These are phyloP conservation scores for Pinna nobilis DNA, from an alignment of 1,140 invertebrate genomes.

Conservation along the genomic window DNA sequence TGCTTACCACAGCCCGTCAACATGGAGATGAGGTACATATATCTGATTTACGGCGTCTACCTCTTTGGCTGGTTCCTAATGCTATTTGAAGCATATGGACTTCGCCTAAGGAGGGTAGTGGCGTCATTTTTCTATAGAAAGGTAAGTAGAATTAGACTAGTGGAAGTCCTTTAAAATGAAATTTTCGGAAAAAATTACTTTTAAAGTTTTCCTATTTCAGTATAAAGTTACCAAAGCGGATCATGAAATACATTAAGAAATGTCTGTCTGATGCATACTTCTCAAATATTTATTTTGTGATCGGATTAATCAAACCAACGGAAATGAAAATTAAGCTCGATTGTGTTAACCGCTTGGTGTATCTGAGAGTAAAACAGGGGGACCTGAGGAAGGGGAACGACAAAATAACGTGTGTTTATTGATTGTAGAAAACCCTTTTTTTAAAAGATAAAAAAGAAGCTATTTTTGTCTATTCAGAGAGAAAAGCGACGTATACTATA, in stretches of 20 bases:
- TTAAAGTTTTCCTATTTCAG: background rate
- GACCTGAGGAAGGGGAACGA: too few relatives aligned
- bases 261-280: background rate
- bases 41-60: background rate
- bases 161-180: too few relatives aligned
- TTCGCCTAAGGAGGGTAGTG: conserved; percentile 5
- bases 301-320: too few relatives aligned
- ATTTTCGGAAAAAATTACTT: background rate
- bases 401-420: too few relatives aligned
- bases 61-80: background rate
- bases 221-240: background rate
- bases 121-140: conserved; percentile 8
- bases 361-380: too few relatives aligned
- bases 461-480: background rate
- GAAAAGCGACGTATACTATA: conserved; percentile 3
- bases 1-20: background rate
- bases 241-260: background rate
- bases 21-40: background rate
- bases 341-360: too few relatives aligned
- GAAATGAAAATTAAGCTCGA: too few relatives aligned
- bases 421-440: too few relatives aligned
- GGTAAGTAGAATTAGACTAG: too few relatives aligned
- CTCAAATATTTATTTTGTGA: background rate
- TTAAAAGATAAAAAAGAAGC: too few relatives aligned
- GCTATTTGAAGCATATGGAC: conserved; percentile 2